A percentile compares a stretch with the other conserved stretches of the same genome.
phyloP scores from a whole-genome alignment of 2,113 vertebrate species.

The Hemiscyllium ocellatum region DNA sequence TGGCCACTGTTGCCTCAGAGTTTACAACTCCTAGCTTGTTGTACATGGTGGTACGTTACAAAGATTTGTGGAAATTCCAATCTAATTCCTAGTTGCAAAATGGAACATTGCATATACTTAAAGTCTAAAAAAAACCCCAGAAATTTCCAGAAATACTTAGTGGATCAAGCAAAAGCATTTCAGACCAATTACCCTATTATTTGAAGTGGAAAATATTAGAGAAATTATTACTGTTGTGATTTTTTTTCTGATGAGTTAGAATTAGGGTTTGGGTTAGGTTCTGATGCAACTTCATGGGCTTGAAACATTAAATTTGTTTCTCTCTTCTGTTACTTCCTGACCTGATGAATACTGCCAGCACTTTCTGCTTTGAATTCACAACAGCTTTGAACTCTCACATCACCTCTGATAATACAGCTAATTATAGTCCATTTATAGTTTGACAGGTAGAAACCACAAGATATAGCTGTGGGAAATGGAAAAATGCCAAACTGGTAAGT shows the following conservation, averaged over 20 bases:
- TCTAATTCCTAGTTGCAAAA: background rate
- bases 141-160: too few relatives aligned
- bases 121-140: too few relatives aligned
- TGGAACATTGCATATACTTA: too few relatives aligned
- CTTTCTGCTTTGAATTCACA: background rate
- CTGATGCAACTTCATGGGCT: background rate
- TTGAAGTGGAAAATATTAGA: too few relatives aligned
- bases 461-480: background rate
- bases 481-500: background rate
- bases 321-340: background rate
- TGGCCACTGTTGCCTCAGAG: too few relatives aligned
- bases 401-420: background rate
- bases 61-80: background rate
- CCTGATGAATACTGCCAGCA: background rate
- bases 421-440: background rate
- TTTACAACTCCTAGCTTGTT: background rate
- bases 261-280: background rate
- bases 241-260: background rate
- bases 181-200: too few relatives aligned
- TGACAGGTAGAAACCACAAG: background rate
- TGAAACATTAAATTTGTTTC: background rate
- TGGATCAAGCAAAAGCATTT: too few relatives aligned
- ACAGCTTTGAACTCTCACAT: background rate
- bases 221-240: background rate
- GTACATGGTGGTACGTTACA: background rate